Percentiles rank a stretch among this genome's conserved stretches.
phyloP scores from a whole-genome alignment of 2,888 invertebrate genomes.

The Mythimna loreyi region DNA sequence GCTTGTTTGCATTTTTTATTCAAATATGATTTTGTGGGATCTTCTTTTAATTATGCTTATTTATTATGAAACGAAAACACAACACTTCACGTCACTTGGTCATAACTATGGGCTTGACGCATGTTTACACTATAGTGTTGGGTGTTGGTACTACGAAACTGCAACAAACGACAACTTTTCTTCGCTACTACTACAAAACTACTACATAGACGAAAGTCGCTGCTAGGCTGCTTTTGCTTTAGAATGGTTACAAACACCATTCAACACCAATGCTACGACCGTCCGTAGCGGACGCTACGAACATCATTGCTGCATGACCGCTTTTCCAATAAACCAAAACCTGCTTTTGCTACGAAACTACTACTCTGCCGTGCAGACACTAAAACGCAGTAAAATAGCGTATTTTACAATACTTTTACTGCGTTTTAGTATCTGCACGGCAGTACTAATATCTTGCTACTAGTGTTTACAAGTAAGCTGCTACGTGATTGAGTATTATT shows the following conservation, averaged over 20 bases:
- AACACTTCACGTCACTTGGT: too few relatives aligned
- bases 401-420: too few relatives aligned
- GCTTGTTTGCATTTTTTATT: background rate
- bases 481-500: too few relatives aligned
- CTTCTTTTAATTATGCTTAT: background rate
- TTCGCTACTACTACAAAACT: background rate
- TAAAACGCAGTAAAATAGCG: too few relatives aligned
- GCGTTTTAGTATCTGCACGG: too few relatives aligned
- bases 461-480: too few relatives aligned
- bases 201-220: background rate
- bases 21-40: constrained; percentile 11
- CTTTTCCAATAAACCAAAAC: background rate
- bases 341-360: background rate
- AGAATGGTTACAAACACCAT: background rate
- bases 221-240: background rate
- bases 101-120: background rate
- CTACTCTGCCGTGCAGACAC: too few relatives aligned
- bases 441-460: too few relatives aligned
- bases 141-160: background rate
- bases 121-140: background rate
- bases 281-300: too few relatives aligned
- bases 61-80: background rate
- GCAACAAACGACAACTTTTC: background rate
- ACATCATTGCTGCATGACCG: background rate
- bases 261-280: background rate